Evolutionary conservation across 2,888 invertebrate species (phyloP).

Genomic region (Cyaniris semiargus): DNA sequence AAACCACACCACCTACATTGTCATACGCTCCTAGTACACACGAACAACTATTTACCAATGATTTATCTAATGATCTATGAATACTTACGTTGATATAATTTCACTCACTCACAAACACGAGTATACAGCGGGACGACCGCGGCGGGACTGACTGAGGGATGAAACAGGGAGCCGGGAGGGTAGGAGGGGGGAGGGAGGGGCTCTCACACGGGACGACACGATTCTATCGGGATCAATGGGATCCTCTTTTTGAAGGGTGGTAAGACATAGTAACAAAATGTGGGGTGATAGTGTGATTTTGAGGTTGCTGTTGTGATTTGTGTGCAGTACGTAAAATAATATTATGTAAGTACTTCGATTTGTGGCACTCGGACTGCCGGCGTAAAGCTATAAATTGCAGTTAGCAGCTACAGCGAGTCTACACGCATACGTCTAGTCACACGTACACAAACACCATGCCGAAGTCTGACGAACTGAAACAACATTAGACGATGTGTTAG

Average conservation of each 20-base stretch:
- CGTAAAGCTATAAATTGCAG: too few relatives aligned
- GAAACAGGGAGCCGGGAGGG: background rate
- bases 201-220: conserved; percentile 6
- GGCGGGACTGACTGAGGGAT: background rate
- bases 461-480: too few relatives aligned
- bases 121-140: background rate
- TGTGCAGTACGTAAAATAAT: too few relatives aligned
- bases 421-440: too few relatives aligned
- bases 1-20: background rate
- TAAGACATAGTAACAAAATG: too few relatives aligned
- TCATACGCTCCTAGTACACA: background rate
- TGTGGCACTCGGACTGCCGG: too few relatives aligned
- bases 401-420: too few relatives aligned
- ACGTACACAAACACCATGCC: too few relatives aligned
- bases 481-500: too few relatives aligned
- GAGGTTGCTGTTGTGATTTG: too few relatives aligned
- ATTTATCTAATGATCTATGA: background rate
- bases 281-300: too few relatives aligned
- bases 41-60: background rate
- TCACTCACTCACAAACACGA: conserved; percentile 3
- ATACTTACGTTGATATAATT: conserved; percentile 1
- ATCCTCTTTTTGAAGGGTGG: background rate
- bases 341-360: too few relatives aligned
- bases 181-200: background rate
- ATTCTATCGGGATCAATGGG: background rate